Evolutionary conservation across 2,113 vertebrate species (phyloP), one percentile per base, ranked within the genome.

Genomic region (Phodopus roborovskii): DNA sequence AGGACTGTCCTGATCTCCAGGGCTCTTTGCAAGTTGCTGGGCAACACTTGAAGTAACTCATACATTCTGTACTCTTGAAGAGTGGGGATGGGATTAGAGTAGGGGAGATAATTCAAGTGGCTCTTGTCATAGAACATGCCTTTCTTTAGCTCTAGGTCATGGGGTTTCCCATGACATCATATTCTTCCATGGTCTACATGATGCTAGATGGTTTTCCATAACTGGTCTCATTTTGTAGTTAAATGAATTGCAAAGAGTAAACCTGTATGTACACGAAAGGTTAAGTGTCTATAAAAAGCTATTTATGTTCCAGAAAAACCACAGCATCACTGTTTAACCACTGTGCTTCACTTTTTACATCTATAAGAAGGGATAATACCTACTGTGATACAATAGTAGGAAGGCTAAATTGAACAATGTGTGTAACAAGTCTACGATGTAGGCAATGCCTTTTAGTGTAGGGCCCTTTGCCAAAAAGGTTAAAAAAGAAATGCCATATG

Each of bases 151-250:
- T 75, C 48, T 16, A 64, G 22, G 42, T 85, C 73, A 56, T 56
- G 39, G 93, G 19, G 26, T 75, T 84, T 53, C 0, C 64, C 39
- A 75, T 92, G n/a, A 33, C n/a, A 30, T 92, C 77, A n/a, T 68
- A 33, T 71, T 96, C 45, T 79, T 87, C 24, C 3, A 7, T 91
- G 36, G 74, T 7, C 42, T 70, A 45, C 33, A 15, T 19, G 53
- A 68, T 81, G 71, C 66, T 75, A 22, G 79, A 77, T 81, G 82
- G 45, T 92, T 85, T 66, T 56, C 20, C 53, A 36, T 9, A 53
- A n/a, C 88, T 82, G 94, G 68, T 74, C 16, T 60, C 56, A 82
- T 77, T 95, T 92, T 88, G 28, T 53, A 92, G 66, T 90, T 33
- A 95, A 85, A 45, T 88, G 81, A 81, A 28, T 68, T 78, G 53